phyloP scores from a whole-genome alignment of 2,797 vertebrate genomes.

The Australoheros facetus region DNA sequence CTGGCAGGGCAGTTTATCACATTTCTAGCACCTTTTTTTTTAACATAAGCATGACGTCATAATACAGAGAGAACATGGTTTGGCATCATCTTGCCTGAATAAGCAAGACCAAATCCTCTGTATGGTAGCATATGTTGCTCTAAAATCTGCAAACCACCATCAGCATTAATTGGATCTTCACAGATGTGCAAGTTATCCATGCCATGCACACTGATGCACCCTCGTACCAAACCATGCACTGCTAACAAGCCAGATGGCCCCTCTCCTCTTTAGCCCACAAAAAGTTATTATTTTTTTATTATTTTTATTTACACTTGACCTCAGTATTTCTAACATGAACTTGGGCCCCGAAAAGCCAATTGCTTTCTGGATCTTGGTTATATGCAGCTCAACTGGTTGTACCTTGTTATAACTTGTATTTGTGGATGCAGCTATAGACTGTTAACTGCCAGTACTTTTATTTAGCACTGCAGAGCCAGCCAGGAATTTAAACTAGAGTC shows the following conservation, averaged over 20 bases:
- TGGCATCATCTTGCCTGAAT: background rate
- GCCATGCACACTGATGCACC: background rate
- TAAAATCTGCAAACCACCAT: background rate
- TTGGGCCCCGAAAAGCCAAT: background rate
- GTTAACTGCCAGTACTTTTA: background rate
- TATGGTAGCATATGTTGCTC: background rate
- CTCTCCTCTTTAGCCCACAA: background rate
- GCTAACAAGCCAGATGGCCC: background rate
- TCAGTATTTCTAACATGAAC: background rate
- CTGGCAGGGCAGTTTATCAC: no score
- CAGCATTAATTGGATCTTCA: background rate
- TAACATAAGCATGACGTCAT: no score
- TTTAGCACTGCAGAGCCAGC: background rate
- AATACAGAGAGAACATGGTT: background rate
- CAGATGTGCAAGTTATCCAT: background rate
- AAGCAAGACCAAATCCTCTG: background rate
- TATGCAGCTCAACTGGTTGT: background rate
- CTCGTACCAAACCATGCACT: background rate
- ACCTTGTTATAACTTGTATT: background rate
- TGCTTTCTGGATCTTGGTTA: background rate
- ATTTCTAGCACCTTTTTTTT: no score
- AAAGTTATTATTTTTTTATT: no score
- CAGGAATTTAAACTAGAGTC: background rate
- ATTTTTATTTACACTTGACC: background rate
- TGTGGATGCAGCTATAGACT: background rate